Base-by-base conservation (phyloP, 2,797 vertebrate genomes). In the Mionectes olivaceus region DNA sequence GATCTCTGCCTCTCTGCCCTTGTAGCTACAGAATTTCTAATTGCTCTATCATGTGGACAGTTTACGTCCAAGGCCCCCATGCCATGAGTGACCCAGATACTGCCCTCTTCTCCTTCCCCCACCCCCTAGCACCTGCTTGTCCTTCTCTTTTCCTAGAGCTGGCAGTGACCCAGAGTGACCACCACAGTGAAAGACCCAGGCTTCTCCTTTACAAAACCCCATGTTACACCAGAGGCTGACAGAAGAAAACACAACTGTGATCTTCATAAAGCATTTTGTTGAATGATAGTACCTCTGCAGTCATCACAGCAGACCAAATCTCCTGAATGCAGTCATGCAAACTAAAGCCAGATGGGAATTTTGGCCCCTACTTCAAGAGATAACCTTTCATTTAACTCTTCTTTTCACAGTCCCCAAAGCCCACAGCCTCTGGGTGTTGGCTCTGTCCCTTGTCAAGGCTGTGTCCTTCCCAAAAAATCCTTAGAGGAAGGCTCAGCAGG, bases 121-220 rank as follows among this genome's bases (percentile, higher is more conserved):
- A 7, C 15, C 15, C 15, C 41, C 28, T 17, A 8, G 8, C 11
- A 21, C 23, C 63, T 41, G 9, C 44, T 76, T 37, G 23, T 22
- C 24, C 18, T 94, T 76, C 18, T 33, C 23, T 79, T 73, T 60
- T 33, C 47, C 47, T 55, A 44, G 74, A 87, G 14, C 52, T 73
- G 44, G 1, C 5, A 15, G 15, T 68, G 23, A 55, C 43, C 27
- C 49, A 10, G 22, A 47, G 57, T 59, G 59, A 70, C 44, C 28
- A 80, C 21, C 24, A 19, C 0, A 0, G 30, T 0, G 0, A 67
- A 63, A 1, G 5, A n/a, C 24, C 7, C 27, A 21, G 59, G 30
- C 39, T 83, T 39, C 55, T 90, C 22, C 83, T 77, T 83, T 64
- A 59, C 8, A 74, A 80, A 74, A 35, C 18, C 5, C 22, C 22